Percentiles rank a stretch among this genome's conserved stretches.
phyloP scores from a whole-genome alignment of 2,113 vertebrate genomes.

The Corythornis cristatus region DNA sequence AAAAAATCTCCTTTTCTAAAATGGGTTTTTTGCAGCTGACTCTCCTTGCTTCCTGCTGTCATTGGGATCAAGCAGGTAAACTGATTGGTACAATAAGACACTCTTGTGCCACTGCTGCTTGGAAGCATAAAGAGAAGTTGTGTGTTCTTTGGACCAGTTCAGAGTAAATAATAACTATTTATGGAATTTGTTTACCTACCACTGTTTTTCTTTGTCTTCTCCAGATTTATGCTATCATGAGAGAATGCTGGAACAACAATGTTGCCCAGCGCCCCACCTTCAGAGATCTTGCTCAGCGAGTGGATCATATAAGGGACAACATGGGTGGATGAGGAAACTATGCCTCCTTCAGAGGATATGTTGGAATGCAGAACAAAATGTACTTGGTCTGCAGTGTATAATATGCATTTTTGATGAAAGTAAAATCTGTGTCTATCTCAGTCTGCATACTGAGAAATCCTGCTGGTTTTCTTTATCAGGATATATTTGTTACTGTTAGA shows the following conservation, averaged over 20 bases:
- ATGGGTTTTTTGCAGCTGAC: background rate
- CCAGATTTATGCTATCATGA: conserved; percentile 90
- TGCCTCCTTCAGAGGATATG: conserved; percentile 14
- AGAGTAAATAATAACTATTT: background rate
- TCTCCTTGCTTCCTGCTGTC: background rate
- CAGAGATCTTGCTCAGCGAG: conserved; percentile 80
- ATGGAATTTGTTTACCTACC: background rate
- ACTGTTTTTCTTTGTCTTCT: background rate
- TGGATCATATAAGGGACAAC: conserved; percentile 84
- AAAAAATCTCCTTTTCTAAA: background rate
- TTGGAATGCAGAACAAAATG: conserved; percentile 39
- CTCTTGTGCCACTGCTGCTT: background rate
- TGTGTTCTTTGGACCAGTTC: background rate
- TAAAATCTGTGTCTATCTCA: conserved; percentile 28
- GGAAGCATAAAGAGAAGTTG: background rate
- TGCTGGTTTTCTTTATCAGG: conserved; percentile 45
- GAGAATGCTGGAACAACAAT: conserved; percentile 89
- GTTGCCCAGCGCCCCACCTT: conserved; percentile 85
- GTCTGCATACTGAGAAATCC: conserved; percentile 16
- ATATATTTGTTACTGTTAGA: conserved; percentile 27
- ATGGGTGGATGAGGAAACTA: conserved; percentile 76
- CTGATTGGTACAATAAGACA: background rate
- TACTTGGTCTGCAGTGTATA: conserved; percentile 49
- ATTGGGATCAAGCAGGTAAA: background rate
- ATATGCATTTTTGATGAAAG: conserved; percentile 16